A percentile compares a stretch with the other conserved stretches of the same genome.
Evolutionary conservation across 2,888 invertebrate species (phyloP).

Genomic region (Lysandra bellargus): DNA sequence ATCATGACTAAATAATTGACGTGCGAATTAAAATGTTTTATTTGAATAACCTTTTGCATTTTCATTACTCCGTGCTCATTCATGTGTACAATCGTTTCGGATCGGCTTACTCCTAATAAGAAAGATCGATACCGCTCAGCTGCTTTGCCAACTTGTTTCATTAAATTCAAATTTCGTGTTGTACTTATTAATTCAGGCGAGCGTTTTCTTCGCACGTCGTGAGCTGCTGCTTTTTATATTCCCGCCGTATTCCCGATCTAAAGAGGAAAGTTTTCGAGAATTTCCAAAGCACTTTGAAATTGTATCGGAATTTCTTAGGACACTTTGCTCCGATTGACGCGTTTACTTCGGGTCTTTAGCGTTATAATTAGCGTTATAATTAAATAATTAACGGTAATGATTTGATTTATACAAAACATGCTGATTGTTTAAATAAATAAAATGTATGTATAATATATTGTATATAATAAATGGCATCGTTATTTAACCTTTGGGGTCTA

Average conservation of each 20-base stretch:
- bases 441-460: not conserved
- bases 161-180: conserved; percentile 82
- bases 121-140: conserved; percentile 74
- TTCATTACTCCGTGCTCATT: conserved; percentile 41
- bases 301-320: conserved; percentile 38
- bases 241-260: conserved; percentile 52
- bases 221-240: conserved; percentile 69
- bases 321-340: conserved; percentile 30
- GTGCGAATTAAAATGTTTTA: conserved; percentile 9
- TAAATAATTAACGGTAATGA: not conserved
- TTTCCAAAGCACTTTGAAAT: conserved; percentile 45
- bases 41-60: conserved; percentile 36
- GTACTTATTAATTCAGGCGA: conserved; percentile 79
- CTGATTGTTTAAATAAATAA: too few relatives aligned
- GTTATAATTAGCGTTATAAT: not conserved
- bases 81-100: conserved; percentile 43
- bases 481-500: not conserved
- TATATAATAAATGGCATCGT: not conserved
- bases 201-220: conserved; percentile 64
- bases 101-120: conserved; percentile 58
- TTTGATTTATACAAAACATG: not conserved
- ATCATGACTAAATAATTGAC: not conserved
- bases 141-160: conserved; percentile 78
- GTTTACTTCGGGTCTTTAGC: conserved; percentile 19
- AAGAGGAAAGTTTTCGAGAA: conserved; percentile 47